Percentiles rank a stretch among this genome's conserved stretches.
Evolutionary conservation across 2,113 vertebrate genomes (phyloP).

Genomic region (Lepus europaeus): DNA sequence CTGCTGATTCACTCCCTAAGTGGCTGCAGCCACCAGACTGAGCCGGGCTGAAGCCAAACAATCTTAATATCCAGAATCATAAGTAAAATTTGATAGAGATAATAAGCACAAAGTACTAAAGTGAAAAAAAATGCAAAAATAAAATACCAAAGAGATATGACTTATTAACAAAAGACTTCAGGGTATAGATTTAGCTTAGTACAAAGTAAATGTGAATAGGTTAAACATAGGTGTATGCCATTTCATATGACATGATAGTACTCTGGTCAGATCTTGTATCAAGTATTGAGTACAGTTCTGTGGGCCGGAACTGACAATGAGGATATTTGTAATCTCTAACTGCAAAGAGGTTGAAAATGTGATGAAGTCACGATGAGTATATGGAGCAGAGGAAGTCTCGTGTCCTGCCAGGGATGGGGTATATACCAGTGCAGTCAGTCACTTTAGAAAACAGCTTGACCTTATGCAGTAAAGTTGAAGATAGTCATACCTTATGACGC

Average conservation of each 20-base stretch:
- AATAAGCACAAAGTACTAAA: neutral
- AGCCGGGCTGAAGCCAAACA: neutral
- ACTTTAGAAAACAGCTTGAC: neutral
- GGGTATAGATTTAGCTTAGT: neutral
- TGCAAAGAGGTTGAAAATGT: neutral
- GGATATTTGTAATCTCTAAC: neutral
- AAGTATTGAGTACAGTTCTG: neutral
- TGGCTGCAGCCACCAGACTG: too few species aligned
- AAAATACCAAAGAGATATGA: neutral
- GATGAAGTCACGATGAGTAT: neutral
- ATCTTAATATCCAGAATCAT: neutral
- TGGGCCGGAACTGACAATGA: neutral
- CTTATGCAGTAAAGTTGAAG: neutral
- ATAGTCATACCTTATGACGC: rapidly evolving
- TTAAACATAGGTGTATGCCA: neutral
- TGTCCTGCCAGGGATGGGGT: neutral
- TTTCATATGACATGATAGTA: neutral
- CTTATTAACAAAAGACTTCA: neutral
- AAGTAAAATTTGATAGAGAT: neutral
- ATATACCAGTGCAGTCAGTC: too few species aligned
- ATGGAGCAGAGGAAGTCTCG: neutral
- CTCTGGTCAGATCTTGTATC: neutral
- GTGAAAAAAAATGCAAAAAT: constrained; percentile 18
- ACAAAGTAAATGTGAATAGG: neutral
- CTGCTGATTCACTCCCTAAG: too few species aligned